Conservation (phyloP, 64 coral and sea anemone genomes). For the Montipora capricornis region DNA sequence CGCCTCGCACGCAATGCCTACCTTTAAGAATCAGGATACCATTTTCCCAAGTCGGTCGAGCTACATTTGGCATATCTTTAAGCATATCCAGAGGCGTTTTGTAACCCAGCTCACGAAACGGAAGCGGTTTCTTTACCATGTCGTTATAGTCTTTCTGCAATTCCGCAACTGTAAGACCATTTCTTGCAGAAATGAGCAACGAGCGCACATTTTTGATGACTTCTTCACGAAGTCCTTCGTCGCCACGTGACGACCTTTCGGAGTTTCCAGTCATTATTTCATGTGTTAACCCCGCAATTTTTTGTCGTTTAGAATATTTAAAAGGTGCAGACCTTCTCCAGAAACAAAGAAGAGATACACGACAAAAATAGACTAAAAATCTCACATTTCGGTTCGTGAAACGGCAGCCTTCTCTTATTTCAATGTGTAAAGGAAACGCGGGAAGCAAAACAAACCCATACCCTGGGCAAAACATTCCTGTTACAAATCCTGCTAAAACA, state of each 20-base stretch:
- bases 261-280: background rate
- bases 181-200: slow-evolving; percentile 89
- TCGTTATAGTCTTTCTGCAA: slow-evolving; percentile 88
- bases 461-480: background rate
- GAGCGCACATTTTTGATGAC: slow-evolving; percentile 83
- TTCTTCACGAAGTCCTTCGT: slow-evolving; percentile 32
- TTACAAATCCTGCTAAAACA: too few species aligned
- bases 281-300: background rate
- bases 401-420: background rate
- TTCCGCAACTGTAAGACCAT: slow-evolving; percentile 90
- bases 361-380: background rate
- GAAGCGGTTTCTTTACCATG: slow-evolving; percentile 89
- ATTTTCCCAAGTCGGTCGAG: slow-evolving; percentile 64
- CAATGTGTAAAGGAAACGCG: background rate
- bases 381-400: background rate
- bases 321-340: background rate
- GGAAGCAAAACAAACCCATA: slow-evolving; percentile 19
- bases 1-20: background rate
- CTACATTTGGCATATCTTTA: slow-evolving; percentile 91
- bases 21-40: slow-evolving; percentile 82
- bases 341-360: background rate
- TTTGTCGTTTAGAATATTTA: background rate
- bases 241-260: slow-evolving; percentile 42
- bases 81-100: slow-evolving; percentile 82
- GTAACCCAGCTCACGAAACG: slow-evolving; percentile 81